Evolutionary conservation across 2,888 invertebrate species (phyloP), one percentile per base, ranked within the genome.

Genomic region (Carabus problematicus): DNA sequence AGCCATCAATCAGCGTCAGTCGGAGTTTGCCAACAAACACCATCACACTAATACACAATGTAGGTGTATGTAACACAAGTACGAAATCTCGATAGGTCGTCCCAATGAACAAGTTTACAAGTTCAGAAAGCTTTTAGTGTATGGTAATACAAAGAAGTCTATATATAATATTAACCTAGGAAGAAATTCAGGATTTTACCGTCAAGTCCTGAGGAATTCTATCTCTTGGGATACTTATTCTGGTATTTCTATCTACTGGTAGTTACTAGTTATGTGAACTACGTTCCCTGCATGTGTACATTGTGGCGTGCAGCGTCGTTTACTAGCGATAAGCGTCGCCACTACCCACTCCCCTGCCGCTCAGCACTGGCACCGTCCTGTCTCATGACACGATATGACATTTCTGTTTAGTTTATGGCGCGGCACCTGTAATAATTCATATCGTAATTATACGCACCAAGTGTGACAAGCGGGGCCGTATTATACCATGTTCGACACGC

Each of bases 371-470:
- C 29, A 29, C 29, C 29, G 6, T 29, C 6, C 29, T 3, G 29
- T 29, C 29, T 29, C 29, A 29, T 29, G 29, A 29, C 6, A 29
- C 79, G 80, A 77, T 79, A 79, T 79, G 80, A 79, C 81, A 80
- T 80, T 80, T 77, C 43, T 78, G 79, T 78, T 79, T 80, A 78
- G 77, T 81, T 81, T 81, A 81, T 76, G 79, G 77, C 78, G 56
- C 56, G 16, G 49, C 63, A 63, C 47, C 47, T 47, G 47, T 59
- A 29, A 66, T 66, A 66, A 66, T 47, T 66, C 66, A 66, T 59
- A 9, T 12, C 40, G 58, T 66, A 66, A 66, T 59, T 59, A 58
- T 58, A 66, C 59, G 66, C 66, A 59, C 59, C 47, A 45, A 60
- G 60, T 60, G 45, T 60, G 60, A 42, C 60, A 59, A 42, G 8